Conservation (phyloP, 35 echinoderm and acorn worm genomes). For the Patiria miniata region DNA sequence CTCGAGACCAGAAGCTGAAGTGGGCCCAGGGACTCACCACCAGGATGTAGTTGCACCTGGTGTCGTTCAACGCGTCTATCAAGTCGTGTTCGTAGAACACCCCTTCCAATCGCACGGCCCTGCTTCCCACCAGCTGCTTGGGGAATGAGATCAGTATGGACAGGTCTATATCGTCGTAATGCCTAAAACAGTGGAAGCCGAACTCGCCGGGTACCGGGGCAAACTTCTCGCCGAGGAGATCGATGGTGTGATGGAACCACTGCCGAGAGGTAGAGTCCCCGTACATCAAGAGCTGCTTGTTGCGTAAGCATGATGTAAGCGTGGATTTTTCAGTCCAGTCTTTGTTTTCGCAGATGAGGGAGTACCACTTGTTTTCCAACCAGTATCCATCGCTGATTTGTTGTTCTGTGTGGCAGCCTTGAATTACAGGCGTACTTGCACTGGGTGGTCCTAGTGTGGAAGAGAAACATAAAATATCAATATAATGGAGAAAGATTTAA, state of each 20-base stretch:
- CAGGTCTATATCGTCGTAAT: background rate
- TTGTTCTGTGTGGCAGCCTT: too few species aligned
- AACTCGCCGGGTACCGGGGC: too few species aligned
- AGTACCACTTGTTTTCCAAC: background rate
- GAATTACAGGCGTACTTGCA: too few species aligned
- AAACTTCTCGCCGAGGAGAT: background rate
- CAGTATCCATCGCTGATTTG: background rate
- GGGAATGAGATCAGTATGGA: background rate
- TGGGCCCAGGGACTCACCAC: slow-evolving; percentile 16
- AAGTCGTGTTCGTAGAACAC: too few species aligned
- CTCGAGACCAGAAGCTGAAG: background rate
- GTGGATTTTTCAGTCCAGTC: background rate
- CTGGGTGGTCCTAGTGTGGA: too few species aligned
- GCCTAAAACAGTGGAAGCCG: too few species aligned
- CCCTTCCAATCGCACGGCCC: too few species aligned
- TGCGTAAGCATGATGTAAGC: background rate
- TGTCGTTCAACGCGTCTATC: too few species aligned
- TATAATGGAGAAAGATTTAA: too few species aligned
- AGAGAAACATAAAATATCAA: too few species aligned
- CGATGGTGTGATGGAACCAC: background rate
- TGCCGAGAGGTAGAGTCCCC: slow-evolving; percentile 36
- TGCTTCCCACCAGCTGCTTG: background rate
- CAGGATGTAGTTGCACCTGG: background rate
- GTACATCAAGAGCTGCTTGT: background rate
- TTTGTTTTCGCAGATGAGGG: background rate